Percentiles rank a stretch among this genome's conserved stretches.
Evolutionary conservation across 2,797 vertebrate species (phyloP).

Genomic region (Chelon auratus): DNA sequence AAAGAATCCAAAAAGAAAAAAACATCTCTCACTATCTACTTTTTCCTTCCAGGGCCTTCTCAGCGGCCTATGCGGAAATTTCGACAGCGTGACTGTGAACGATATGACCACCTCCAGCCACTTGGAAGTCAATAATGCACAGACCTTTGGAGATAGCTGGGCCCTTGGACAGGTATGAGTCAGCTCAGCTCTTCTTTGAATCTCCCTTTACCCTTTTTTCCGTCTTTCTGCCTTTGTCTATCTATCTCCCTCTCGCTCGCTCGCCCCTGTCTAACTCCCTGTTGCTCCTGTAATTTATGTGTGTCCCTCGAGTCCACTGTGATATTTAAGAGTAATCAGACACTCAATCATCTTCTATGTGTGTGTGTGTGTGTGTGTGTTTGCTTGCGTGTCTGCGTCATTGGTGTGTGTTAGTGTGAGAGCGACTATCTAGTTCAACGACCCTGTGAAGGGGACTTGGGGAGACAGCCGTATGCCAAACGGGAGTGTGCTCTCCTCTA

Average conservation of each 20-base stretch:
- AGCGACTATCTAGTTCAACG: slow-evolving; percentile 89
- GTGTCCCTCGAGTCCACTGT: slow-evolving; percentile 64
- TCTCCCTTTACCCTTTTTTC: slow-evolving; percentile 27
- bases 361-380: slow-evolving; percentile 68
- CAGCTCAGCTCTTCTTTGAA: slow-evolving; percentile 36
- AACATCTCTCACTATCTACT: neutral
- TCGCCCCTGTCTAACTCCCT: slow-evolving; percentile 33
- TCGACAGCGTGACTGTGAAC: slow-evolving; percentile 97
- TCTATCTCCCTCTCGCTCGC: slow-evolving; percentile 22
- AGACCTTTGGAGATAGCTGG: slow-evolving; percentile 98
- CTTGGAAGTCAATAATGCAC: slow-evolving; percentile 96
- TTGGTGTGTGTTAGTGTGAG: slow-evolving; percentile 88
- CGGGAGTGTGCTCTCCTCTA: slow-evolving; percentile 96
- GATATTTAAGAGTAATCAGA: slow-evolving; percentile 83
- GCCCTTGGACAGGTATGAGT: slow-evolving; percentile 92
- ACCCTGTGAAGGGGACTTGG: slow-evolving; percentile 95
- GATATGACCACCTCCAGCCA: slow-evolving; percentile 98
- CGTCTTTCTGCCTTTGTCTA: slow-evolving; percentile 49
- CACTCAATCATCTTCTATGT: slow-evolving; percentile 78
- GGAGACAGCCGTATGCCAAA: slow-evolving; percentile 97
- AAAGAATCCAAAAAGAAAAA: slow-evolving; percentile 8
- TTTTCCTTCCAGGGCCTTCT: slow-evolving; percentile 74
- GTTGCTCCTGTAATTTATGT: slow-evolving; percentile 61
- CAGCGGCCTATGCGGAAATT: slow-evolving; percentile 96
- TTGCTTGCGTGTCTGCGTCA: slow-evolving; percentile 44